These are phyloP conservation scores for Tetraodon nigroviridis DNA, from an alignment of 2,113 vertebrate species.

Conservation along the genomic window DNA sequence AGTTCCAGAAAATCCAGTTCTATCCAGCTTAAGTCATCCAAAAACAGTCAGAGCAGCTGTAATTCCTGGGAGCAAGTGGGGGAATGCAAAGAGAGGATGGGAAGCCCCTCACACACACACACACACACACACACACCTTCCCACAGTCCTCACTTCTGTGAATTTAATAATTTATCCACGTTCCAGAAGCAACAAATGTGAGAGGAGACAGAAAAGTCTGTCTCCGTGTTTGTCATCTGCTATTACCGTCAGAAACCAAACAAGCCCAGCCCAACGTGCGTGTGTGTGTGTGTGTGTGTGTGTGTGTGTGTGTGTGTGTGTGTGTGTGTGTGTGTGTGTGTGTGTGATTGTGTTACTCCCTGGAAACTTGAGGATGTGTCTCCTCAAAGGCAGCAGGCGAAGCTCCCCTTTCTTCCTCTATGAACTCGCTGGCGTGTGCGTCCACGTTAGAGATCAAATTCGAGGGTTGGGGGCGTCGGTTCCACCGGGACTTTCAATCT, in stretches of 20 bases:
- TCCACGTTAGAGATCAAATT: too few species aligned
- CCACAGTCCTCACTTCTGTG: constrained; percentile 7
- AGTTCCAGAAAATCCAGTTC: too few species aligned
- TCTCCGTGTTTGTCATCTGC: constrained; percentile 80
- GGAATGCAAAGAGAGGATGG: too few species aligned
- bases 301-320: too few species aligned
- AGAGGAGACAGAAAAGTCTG: constrained; percentile 71
- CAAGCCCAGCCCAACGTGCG: constrained; percentile 2
- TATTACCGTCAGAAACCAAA: constrained; percentile 80
- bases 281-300: too few species aligned
- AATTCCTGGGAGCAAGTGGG: too few species aligned
- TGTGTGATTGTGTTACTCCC: constrained; percentile 22
- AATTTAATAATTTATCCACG: constrained; percentile 89
- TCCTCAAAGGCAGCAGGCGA: constrained; percentile 22
- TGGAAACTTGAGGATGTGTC: constrained; percentile 51
- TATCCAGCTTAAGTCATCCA: too few species aligned
- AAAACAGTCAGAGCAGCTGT: too few species aligned
- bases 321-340: too few species aligned
- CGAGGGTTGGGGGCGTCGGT: too few species aligned
- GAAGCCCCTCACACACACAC: not conserved
- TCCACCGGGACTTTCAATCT: too few species aligned
- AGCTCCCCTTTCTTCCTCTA: not conserved
- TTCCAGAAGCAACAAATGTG: constrained; percentile 89
- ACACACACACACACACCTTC: constrained; percentile 8
- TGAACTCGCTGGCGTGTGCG: too few species aligned